phyloP scores from a whole-genome alignment of 2,888 invertebrate species.

The Graphium colonna region DNA sequence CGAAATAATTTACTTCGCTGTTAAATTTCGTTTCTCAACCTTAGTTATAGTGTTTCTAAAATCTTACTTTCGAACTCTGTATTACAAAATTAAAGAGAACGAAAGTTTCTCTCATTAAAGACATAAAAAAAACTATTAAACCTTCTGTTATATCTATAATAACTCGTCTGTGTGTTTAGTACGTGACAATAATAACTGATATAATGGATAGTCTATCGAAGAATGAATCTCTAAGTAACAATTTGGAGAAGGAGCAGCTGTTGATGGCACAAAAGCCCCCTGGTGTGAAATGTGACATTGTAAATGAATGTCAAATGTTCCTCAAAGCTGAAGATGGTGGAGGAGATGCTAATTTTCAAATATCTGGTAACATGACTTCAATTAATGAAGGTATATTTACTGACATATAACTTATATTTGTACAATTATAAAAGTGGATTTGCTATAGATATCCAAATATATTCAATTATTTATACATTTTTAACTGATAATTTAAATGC shows the following conservation, averaged over 20 bases:
- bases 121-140: too few species aligned
- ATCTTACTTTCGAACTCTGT: too few species aligned
- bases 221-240: constrained; percentile 12
- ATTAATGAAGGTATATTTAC: constrained; percentile 38
- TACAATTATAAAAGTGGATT: too few species aligned
- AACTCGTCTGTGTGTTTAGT: constrained; percentile 3
- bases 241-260: constrained; percentile 44
- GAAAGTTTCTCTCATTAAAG: too few species aligned
- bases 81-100: too few species aligned
- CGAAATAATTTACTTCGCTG: too few species aligned
- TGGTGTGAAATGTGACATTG: constrained; percentile 56
- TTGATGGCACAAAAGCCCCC: constrained; percentile 40
- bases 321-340: constrained; percentile 68
- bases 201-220: constrained; percentile 32
- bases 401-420: background rate
- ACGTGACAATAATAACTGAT: constrained; percentile 26
- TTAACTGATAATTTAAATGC: too few species aligned
- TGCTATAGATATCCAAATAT: too few species aligned
- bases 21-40: too few species aligned
- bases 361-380: constrained; percentile 38
- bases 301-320: constrained; percentile 69
- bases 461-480: too few species aligned
- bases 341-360: constrained; percentile 55
- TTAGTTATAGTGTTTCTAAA: too few species aligned
- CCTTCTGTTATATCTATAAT: too few species aligned